phyloP scores from a whole-genome alignment of 1,140 invertebrate genomes.

The Drosophila ambigua region DNA sequence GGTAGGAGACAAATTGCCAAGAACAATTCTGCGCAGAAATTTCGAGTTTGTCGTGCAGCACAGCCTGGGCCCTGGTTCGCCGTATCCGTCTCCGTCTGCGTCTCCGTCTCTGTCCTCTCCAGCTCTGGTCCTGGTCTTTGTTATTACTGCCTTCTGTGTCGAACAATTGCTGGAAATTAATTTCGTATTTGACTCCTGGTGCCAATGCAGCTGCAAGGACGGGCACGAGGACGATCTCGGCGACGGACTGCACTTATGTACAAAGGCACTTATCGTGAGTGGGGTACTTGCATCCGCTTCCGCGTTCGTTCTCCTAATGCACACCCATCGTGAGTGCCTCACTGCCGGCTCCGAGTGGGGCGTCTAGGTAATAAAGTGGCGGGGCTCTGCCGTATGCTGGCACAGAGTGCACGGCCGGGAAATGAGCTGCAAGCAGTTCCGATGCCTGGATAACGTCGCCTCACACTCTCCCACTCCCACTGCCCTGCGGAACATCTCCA shows the following conservation, averaged over 20 bases:
- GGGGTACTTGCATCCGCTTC: slow-evolving; percentile 56
- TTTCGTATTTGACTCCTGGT: slow-evolving; percentile 66
- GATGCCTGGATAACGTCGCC: neutral
- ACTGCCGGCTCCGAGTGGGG: slow-evolving; percentile 3
- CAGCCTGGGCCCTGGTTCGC: neutral
- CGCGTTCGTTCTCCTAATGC: slow-evolving; percentile 50
- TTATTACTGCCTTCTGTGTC: slow-evolving; percentile 54
- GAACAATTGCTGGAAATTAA: slow-evolving; percentile 66
- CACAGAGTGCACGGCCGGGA: slow-evolving; percentile 52
- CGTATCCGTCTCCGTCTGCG: neutral
- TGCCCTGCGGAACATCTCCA: neutral
- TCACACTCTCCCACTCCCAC: neutral
- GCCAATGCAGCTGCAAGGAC: slow-evolving; percentile 25
- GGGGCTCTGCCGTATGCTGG: slow-evolving; percentile 24
- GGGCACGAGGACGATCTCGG: slow-evolving; percentile 1
- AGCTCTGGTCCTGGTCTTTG: slow-evolving; percentile 24
- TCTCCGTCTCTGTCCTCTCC: neutral
- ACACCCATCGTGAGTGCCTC: slow-evolving; percentile 31
- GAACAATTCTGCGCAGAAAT: slow-evolving; percentile 52
- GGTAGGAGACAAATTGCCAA: slow-evolving; percentile 55
- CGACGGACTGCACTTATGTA: slow-evolving; percentile 55
- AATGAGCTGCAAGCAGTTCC: slow-evolving; percentile 58
- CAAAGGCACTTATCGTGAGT: slow-evolving; percentile 66
- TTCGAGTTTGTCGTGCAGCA: slow-evolving; percentile 39
- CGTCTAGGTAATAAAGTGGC: neutral